phyloP scores from a whole-genome alignment of 2,113 vertebrate genomes.

The Syngnathus floridae region DNA sequence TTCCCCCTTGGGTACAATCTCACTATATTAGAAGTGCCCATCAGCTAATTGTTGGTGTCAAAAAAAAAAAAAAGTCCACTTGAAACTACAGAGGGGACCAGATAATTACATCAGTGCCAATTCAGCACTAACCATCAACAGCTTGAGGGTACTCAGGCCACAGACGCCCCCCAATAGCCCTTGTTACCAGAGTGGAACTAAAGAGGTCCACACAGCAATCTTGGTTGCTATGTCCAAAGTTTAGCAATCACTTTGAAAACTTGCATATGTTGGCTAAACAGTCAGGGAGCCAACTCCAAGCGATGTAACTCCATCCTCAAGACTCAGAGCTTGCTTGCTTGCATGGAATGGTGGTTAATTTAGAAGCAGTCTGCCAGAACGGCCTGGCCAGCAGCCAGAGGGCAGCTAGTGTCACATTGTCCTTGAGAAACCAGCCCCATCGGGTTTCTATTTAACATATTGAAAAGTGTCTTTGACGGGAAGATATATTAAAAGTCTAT shows the following conservation, averaged over 20 bases:
- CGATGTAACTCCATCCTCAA: constrained; percentile 62
- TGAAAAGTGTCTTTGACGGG: constrained; percentile 70
- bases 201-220: constrained; percentile 63
- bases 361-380: constrained; percentile 73
- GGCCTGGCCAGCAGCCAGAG: constrained; percentile 72
- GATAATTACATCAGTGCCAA: constrained; percentile 74
- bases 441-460: constrained; percentile 71
- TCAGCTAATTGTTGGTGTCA: constrained; percentile 57
- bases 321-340: constrained; percentile 38
- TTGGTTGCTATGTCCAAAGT: constrained; percentile 68
- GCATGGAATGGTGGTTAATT: constrained; percentile 70
- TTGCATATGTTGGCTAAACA: constrained; percentile 58
- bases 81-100: constrained; percentile 66
- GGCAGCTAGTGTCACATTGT: constrained; percentile 60
- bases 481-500: constrained; percentile 72
- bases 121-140: constrained; percentile 65
- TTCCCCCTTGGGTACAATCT: constrained; percentile 6
- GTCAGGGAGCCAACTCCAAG: constrained; percentile 59
- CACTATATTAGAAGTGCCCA: constrained; percentile 45
- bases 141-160: constrained; percentile 65
- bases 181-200: constrained; percentile 51
- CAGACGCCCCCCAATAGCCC: constrained; percentile 56
- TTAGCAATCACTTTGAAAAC: constrained; percentile 50
- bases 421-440: constrained; percentile 69
- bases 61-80: constrained; percentile 64